Evolutionary conservation across 2,113 vertebrate species (phyloP).

Genomic region (Struthidea cinerea): DNA sequence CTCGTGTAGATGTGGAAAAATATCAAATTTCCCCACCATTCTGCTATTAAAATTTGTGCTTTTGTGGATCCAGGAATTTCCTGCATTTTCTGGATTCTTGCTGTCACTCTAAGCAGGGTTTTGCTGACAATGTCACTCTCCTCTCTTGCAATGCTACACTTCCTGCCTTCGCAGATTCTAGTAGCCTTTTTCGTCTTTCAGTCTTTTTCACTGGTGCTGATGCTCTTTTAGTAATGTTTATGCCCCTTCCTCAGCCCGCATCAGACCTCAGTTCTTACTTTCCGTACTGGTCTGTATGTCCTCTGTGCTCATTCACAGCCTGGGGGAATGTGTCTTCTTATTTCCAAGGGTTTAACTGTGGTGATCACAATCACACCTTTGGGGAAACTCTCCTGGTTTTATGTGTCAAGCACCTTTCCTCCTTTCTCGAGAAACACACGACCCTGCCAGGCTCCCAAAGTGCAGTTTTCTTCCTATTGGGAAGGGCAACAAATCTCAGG

Average conservation of each 20-base stretch:
- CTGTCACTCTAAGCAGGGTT: neutral
- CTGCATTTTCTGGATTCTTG: neutral
- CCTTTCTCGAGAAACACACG: rapidly evolving
- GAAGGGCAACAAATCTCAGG: neutral
- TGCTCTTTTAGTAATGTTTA: neutral
- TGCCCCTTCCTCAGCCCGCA: neutral
- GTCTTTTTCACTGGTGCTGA: neutral
- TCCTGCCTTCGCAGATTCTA: neutral
- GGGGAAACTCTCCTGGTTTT: neutral
- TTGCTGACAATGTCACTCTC: neutral
- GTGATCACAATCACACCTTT: neutral
- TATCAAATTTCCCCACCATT: neutral
- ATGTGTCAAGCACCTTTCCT: neutral
- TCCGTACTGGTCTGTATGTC: neutral
- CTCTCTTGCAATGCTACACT: neutral
- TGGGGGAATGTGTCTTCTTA: neutral
- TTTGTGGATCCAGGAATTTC: neutral
- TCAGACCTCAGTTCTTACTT: neutral
- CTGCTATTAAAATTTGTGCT: neutral
- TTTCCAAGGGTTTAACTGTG: neutral
- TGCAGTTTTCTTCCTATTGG: neutral
- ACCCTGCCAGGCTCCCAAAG: neutral
- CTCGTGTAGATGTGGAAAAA: neutral
- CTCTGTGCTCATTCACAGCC: neutral
- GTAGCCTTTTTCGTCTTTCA: neutral